phyloP scores from a whole-genome alignment of 2,888 invertebrate genomes.

The Hedya salicella region DNA sequence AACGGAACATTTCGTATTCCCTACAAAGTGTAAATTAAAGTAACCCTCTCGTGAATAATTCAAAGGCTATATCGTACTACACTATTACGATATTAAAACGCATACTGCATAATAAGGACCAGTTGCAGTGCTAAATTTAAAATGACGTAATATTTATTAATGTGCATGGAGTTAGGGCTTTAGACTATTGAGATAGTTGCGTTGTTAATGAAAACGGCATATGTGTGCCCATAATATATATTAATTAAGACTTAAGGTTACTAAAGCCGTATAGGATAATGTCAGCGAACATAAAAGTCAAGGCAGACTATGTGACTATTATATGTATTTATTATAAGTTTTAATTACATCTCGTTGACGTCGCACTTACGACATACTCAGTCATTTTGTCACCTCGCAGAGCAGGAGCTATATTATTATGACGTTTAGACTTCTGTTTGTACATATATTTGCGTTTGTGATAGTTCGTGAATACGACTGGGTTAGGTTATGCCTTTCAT shows the following conservation, averaged over 20 bases:
- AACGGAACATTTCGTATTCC: constrained; percentile 29
- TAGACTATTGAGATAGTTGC: constrained; percentile 7
- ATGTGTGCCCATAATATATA: background rate
- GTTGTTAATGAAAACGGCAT: background rate
- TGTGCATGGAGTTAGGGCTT: constrained; percentile 5
- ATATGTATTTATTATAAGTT: background rate
- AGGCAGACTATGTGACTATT: constrained; percentile 5
- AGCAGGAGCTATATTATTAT: too few species aligned
- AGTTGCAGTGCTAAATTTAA: constrained; percentile 23
- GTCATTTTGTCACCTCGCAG: background rate
- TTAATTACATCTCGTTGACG: background rate
- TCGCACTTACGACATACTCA: background rate
- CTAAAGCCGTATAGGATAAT: constrained; percentile 9
- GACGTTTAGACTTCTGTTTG: too few species aligned
- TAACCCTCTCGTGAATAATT: constrained; percentile 35
- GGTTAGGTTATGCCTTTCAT: too few species aligned
- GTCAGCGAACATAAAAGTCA: constrained; percentile 28
- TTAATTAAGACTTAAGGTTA: constrained; percentile 6
- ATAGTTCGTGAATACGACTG: too few species aligned
- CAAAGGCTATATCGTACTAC: constrained; percentile 21
- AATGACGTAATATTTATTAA: constrained; percentile 14
- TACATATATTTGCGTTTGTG: too few species aligned
- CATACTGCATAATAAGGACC: constrained; percentile 31
- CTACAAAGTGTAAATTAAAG: constrained; percentile 32
- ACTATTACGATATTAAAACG: constrained; percentile 42